Conservation (phyloP, 2,888 invertebrate genomes). For the Himalopsyche anomala region DNA sequence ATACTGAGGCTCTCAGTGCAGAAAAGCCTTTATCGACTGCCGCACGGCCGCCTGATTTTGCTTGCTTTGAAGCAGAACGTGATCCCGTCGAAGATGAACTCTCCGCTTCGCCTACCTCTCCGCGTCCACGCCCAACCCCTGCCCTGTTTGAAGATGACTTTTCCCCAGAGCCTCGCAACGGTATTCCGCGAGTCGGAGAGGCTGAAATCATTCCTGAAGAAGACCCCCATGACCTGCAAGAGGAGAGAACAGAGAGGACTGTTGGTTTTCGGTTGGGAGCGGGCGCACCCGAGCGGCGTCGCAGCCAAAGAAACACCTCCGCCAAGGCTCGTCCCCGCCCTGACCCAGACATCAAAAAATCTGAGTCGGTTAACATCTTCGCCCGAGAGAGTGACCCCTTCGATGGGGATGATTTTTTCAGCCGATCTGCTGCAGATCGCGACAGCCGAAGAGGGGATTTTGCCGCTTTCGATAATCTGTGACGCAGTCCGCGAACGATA, state of each 20-base stretch:
- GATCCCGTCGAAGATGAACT: constrained; percentile 64
- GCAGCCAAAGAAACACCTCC: constrained; percentile 71
- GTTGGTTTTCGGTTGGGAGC: constrained; percentile 64
- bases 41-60: constrained; percentile 70
- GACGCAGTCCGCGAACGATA: constrained; percentile 65
- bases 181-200: constrained; percentile 72
- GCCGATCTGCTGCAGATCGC: constrained; percentile 75
- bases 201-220: constrained; percentile 75
- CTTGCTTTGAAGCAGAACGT: constrained; percentile 60
- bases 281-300: constrained; percentile 59
- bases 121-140: constrained; percentile 67
- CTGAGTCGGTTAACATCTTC: constrained; percentile 94
- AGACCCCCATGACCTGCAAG: constrained; percentile 68
- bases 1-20: constrained; percentile 67
- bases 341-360: constrained; percentile 87
- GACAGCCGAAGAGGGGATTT: constrained; percentile 76
- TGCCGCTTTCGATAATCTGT: constrained; percentile 74
- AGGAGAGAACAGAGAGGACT: constrained; percentile 64
- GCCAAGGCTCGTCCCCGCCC: constrained; percentile 70
- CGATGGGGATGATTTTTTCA: constrained; percentile 92
- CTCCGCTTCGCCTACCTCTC: constrained; percentile 66
- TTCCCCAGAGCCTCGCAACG: constrained; percentile 73
- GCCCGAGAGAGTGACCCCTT: constrained; percentile 91
- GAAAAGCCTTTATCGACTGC: constrained; percentile 64
- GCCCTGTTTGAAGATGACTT: constrained; percentile 85